These are phyloP conservation scores for Drosophila lutescens DNA, from an alignment of 2,888 invertebrate species.

Conservation along the genomic window DNA sequence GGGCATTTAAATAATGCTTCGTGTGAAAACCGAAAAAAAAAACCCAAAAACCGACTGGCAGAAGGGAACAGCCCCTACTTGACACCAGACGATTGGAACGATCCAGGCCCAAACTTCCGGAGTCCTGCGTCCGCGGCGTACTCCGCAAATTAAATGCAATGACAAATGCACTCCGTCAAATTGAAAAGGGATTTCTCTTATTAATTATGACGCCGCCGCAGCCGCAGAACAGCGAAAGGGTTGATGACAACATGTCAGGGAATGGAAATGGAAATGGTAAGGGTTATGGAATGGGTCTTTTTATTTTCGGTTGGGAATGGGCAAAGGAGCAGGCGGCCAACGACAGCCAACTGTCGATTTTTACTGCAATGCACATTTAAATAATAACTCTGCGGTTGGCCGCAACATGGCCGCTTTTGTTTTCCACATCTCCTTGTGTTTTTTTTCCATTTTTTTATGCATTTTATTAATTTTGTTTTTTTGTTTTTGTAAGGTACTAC, in stretches of 20 bases:
- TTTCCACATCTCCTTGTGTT: slow-evolving; percentile 43
- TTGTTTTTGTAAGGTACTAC: slow-evolving; percentile 12
- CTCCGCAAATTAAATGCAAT: slow-evolving; percentile 79
- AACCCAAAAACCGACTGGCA: slow-evolving; percentile 42
- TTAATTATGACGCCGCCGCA: slow-evolving; percentile 80
- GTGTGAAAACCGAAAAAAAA: slow-evolving; percentile 61
- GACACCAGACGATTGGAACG: slow-evolving; percentile 64
- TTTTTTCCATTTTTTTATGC: slow-evolving; percentile 38
- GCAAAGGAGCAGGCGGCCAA: slow-evolving; percentile 12
- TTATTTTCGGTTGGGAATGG: neutral
- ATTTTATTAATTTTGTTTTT: slow-evolving; percentile 48
- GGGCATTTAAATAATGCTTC: slow-evolving; percentile 76
- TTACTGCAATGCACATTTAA: slow-evolving; percentile 73
- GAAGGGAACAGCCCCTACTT: slow-evolving; percentile 72
- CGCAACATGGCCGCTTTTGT: slow-evolving; percentile 76
- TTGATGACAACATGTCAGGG: slow-evolving; percentile 74
- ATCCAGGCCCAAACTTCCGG: slow-evolving; percentile 64
- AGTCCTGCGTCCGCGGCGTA: slow-evolving; percentile 51
- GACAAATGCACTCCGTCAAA: slow-evolving; percentile 81
- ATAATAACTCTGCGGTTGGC: slow-evolving; percentile 79
- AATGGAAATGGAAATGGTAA: slow-evolving; percentile 13
- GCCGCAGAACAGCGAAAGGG: slow-evolving; percentile 63
- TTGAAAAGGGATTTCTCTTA: slow-evolving; percentile 83
- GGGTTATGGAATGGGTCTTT: slow-evolving; percentile 11
- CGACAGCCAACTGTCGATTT: slow-evolving; percentile 73